Conservation (phyloP, 2,797 vertebrate genomes). For the Miichthys miiuy region DNA sequence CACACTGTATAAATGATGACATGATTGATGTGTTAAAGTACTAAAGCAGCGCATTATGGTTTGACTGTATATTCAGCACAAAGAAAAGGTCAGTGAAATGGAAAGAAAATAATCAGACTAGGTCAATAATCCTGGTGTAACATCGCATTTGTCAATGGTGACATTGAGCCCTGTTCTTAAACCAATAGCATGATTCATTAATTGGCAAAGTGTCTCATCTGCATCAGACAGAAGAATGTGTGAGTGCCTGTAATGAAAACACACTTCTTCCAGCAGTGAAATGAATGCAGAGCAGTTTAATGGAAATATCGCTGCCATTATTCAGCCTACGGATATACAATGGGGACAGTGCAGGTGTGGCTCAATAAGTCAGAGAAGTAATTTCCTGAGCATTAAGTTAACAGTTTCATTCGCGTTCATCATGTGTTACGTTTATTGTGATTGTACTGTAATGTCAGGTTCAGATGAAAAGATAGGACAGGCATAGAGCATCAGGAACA, state of each 20-base stretch:
- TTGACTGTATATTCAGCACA: constrained; percentile 43
- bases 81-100: constrained; percentile 62
- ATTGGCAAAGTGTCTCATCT: constrained; percentile 77
- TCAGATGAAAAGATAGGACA: not conserved
- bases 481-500: not conserved
- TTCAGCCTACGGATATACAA: constrained; percentile 39
- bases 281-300: constrained; percentile 65
- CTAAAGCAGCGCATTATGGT: constrained; percentile 56
- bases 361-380: not conserved
- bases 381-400: not conserved
- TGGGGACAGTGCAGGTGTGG: not conserved
- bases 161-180: constrained; percentile 59
- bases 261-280: constrained; percentile 70
- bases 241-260: constrained; percentile 73
- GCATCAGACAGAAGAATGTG: constrained; percentile 58
- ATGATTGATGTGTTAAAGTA: constrained; percentile 68
- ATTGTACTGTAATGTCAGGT: not conserved
- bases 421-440: not conserved
- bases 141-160: constrained; percentile 53
- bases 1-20: constrained; percentile 69
- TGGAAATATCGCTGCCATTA: constrained; percentile 61
- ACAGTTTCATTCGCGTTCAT: not conserved
- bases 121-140: constrained; percentile 59
- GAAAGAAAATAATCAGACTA: constrained; percentile 63
- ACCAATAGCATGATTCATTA: constrained; percentile 70